Conservation (phyloP, 2,113 vertebrate genomes). For the Ornithorhynchus anatinus region DNA sequence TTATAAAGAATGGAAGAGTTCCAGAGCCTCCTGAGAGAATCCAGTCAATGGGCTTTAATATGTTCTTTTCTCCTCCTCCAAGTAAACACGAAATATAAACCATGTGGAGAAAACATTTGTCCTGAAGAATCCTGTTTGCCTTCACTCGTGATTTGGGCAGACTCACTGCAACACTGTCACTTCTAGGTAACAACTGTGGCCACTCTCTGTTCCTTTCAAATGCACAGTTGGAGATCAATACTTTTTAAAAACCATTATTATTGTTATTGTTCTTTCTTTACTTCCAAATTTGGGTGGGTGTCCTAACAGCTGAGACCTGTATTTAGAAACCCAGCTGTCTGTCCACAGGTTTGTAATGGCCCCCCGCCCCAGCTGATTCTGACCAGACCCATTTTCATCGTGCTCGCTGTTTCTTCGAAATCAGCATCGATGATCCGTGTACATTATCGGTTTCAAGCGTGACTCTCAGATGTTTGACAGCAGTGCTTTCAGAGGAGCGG, state of each 20-base stretch:
- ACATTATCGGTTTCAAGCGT: no score
- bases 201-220: neutral
- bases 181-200: neutral
- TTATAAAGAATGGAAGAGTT: neutral
- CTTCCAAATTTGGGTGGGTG: neutral
- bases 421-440: no score
- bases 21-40: neutral
- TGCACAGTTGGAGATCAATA: neutral
- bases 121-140: neutral
- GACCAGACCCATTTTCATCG: neutral
- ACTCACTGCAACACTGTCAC: neutral
- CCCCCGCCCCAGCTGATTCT: neutral
- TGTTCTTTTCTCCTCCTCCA: neutral
- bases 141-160: neutral
- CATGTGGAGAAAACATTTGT: neutral
- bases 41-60: neutral
- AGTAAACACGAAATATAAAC: neutral
- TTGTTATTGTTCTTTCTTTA: neutral
- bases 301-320: conserved; percentile 1
- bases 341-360: neutral
- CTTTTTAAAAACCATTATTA: neutral
- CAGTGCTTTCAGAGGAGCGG: no score
- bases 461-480: no score
- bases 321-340: neutral
- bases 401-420: no score